phyloP scores from a whole-genome alignment of 2,888 invertebrate species.

The Herminia tarsipennalis region DNA sequence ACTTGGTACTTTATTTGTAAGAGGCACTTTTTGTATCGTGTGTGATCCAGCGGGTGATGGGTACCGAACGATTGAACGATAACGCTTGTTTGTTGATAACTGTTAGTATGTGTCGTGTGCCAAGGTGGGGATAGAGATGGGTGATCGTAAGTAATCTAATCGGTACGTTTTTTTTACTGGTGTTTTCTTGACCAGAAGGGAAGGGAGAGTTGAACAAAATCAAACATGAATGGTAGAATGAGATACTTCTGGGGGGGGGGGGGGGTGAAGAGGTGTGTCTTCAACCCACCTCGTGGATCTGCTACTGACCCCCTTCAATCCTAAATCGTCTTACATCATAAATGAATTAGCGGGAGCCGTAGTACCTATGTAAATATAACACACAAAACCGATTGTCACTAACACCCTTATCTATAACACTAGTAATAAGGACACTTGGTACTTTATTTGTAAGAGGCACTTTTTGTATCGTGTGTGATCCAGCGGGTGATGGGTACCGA shows the following conservation, averaged over 20 bases:
- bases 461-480: constrained; percentile 43
- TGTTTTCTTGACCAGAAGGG: no score
- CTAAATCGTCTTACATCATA: neutral
- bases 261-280: no score
- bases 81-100: constrained; percentile 31
- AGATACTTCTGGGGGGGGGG: no score
- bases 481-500: constrained; percentile 18
- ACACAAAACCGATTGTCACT: neutral
- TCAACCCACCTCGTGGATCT: no score
- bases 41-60: constrained; percentile 37
- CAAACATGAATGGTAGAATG: no score
- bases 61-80: constrained; percentile 14
- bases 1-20: constrained; percentile 23
- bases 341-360: neutral
- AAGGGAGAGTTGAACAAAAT: no score
- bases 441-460: constrained; percentile 32
- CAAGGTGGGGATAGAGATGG: constrained; percentile 13
- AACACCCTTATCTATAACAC: constrained; percentile 4
- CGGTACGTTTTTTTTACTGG: no score
- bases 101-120: constrained; percentile 3
- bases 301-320: no score
- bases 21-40: constrained; percentile 38
- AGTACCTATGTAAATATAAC: neutral
- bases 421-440: neutral
- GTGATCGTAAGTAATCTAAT: constrained; percentile 2